phyloP scores from a whole-genome alignment of 1,140 invertebrate genomes.

The Drosophila lacertosa region DNA sequence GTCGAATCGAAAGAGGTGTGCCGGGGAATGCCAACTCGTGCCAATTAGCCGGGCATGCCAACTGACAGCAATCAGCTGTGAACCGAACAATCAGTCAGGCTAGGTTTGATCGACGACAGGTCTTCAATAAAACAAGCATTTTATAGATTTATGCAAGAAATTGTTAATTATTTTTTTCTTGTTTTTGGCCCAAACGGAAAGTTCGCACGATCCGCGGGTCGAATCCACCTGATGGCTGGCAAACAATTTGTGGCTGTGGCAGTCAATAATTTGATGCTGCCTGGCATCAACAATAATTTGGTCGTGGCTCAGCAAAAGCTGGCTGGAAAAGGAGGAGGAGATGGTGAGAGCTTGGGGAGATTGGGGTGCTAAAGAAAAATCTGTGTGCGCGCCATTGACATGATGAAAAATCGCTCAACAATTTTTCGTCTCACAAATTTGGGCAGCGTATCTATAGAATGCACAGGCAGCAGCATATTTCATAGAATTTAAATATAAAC shows the following conservation, averaged over 20 bases:
- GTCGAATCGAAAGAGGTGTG: background rate
- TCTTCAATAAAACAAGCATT: slow-evolving; percentile 10
- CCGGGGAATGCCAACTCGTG: slow-evolving; percentile 2
- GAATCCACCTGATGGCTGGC: slow-evolving; percentile 33
- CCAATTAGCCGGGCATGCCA: slow-evolving; percentile 17
- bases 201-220: background rate
- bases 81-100: slow-evolving; percentile 33
- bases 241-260: slow-evolving; percentile 11
- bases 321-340: background rate
- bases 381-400: slow-evolving; percentile 62
- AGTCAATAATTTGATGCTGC: slow-evolving; percentile 55
- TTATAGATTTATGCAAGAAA: slow-evolving; percentile 9
- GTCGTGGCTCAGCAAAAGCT: slow-evolving; percentile 48
- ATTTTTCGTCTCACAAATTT: slow-evolving; percentile 77
- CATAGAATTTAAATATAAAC: slow-evolving; percentile 78
- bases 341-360: too few relatives aligned
- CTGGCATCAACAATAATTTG: slow-evolving; percentile 9
- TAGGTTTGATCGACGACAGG: slow-evolving; percentile 45
- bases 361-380: slow-evolving; percentile 60
- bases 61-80: slow-evolving; percentile 30
- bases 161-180: slow-evolving; percentile 28
- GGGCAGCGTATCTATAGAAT: slow-evolving; percentile 22
- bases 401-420: slow-evolving; percentile 79
- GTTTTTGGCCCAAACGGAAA: slow-evolving; percentile 1
- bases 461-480: slow-evolving; percentile 40